Conservation (phyloP, 2,113 vertebrate species). For the Trematomus loennbergii region DNA sequence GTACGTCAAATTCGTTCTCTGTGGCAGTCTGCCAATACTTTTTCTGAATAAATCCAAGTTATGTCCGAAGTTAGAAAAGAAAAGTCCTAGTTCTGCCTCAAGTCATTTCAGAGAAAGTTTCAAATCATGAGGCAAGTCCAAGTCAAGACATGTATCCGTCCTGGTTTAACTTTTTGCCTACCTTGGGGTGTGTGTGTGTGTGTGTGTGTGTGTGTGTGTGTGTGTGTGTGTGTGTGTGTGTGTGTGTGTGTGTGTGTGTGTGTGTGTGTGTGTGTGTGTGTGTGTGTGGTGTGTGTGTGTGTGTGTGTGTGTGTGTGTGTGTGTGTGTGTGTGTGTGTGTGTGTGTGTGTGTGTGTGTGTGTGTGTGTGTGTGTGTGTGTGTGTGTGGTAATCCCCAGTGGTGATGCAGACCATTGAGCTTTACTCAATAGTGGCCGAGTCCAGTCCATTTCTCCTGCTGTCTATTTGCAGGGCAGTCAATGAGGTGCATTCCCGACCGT, state of each 20-base stretch:
- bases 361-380: constrained; percentile 28
- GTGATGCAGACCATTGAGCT: constrained; percentile 52
- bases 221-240: neutral
- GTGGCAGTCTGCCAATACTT: too few relatives aligned
- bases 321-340: neutral
- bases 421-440: constrained; percentile 48
- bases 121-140: neutral
- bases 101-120: neutral
- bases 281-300: too few relatives aligned
- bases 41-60: too few relatives aligned
- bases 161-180: neutral
- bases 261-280: constrained; percentile 29
- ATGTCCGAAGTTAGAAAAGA: too few relatives aligned
- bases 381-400: constrained; percentile 15
- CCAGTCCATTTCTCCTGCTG: constrained; percentile 64
- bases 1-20: too few relatives aligned
- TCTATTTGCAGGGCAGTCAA: constrained; percentile 60
- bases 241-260: constrained; percentile 26
- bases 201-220: neutral
- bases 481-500: constrained; percentile 59
- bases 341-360: constrained; percentile 8
- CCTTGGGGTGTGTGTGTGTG: neutral
- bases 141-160: neutral
- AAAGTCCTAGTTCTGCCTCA: neutral
- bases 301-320: too few relatives aligned